Base-by-base conservation (phyloP, 2,888 invertebrate genomes). In the Cenopis cana region DNA sequence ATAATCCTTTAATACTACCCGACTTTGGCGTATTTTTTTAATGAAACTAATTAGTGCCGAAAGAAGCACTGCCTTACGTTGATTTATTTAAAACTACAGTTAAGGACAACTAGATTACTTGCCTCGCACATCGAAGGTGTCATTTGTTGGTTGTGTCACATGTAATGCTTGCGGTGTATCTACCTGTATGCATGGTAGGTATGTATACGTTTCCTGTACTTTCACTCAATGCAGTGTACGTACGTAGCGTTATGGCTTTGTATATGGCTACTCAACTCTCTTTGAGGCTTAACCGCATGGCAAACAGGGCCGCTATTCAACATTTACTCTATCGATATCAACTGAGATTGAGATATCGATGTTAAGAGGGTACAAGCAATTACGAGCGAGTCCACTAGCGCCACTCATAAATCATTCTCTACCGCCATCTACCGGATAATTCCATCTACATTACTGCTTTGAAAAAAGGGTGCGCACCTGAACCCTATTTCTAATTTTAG, bases 401-500 rank as follows among this genome's bases (percentile, higher is more conserved):
- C n/a, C n/a, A n/a, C n/a, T n/a, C n/a, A n/a, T n/a, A n/a, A n/a
- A n/a, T n/a, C n/a, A n/a, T n/a, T n/a, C n/a, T n/a, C n/a, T n/a
- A n/a, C n/a, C 12, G 14, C 12, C 11, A 24, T 24, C 24, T 24
- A 24, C 24, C 4, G 24, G 24, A 4, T 24, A 24, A 24, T 24
- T 24, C 24, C 24, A 24, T 4, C 24, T 3, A 24, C 24, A 24
- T 24, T 24, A 24, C 24, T 24, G 24, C 24, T 24, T 24, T 3
- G 24, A 4, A 24, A 24, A 24, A 24, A 24, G 2, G 24, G 4
- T n/a, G n/a, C n/a, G n/a, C n/a, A n/a, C 4, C 24, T 24, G 24
- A 24, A 24, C 24, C 24, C 46, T 24, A 10, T n/a, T n/a, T 46
- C n/a, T 60, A 60, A 24, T 60, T 20, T 46, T 60, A 46, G 60